Base-by-base conservation (phyloP, 64 coral and sea anemone genomes). In the Astreopora myriophthalma region DNA sequence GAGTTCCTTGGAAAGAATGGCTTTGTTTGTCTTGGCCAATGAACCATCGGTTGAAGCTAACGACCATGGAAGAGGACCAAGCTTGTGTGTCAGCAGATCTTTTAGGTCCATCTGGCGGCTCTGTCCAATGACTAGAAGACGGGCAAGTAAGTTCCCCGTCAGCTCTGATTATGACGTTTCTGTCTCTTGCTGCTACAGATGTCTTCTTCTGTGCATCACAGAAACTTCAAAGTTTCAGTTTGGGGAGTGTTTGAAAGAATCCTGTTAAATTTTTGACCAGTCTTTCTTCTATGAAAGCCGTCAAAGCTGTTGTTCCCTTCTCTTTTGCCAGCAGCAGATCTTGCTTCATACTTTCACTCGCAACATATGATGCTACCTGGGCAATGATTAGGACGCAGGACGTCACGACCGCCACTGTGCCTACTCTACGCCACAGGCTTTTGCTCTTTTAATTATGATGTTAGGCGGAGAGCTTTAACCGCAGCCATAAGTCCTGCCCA, bases 31-130 rank as follows among this genome's bases (percentile, higher is more conserved):
- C 22, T 89, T 91, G 19, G 74, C 81, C 31, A 95, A 28, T 48
- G 83, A 80, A 29, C 73, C 74, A 86, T 91, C 84, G 30, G 70
- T 71, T 69, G 84, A 70, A 57, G 76, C 92, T 22, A 88, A 35
- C 6, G 92, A 93, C 92, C 92, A 88, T 26, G 75, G 92, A 1
- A 93, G 38, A 35, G 85, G 92, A 8, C 84, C 84, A 37, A 80
- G 73, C 75, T 93, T 84, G 58, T 93, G 83, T 1, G 34, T 46
- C 6, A 93, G 84, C 9, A 87, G 48, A 23, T 93, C 74, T 79
- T 40, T 51, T 6, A 87, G 36, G 69, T 92, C 79, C 48, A 92
- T 76, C 55, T 68, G 73, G 27, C 36, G 52, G 71, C 81, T 86
- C 61, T 92, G 90, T 20, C 80, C 80, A 86, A 75, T 85, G 48